phyloP scores from a whole-genome alignment of 2,797 vertebrate species.

The Scolopax rusticola region DNA sequence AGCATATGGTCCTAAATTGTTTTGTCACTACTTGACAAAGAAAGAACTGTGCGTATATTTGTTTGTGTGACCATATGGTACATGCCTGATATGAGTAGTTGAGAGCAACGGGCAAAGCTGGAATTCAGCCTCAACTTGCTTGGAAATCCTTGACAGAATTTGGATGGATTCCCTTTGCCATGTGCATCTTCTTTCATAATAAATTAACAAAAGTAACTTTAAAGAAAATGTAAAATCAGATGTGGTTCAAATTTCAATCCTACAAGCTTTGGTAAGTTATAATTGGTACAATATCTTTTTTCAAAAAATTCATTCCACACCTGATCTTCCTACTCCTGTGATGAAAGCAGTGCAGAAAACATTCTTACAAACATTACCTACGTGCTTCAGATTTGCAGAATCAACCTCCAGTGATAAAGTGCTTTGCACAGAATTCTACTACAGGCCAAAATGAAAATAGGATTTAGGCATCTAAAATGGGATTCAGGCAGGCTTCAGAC shows the following conservation, averaged over 20 bases:
- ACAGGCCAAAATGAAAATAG: not conserved
- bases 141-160: not conserved
- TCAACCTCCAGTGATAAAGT: not conserved
- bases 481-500: not conserved
- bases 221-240: not conserved
- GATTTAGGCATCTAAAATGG: not conserved
- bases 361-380: not conserved
- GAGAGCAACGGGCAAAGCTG: not conserved
- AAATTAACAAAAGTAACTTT: not conserved
- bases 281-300: not conserved
- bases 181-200: not conserved
- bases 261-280: not conserved
- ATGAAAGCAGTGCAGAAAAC: not conserved
- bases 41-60: constrained; percentile 54
- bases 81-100: not conserved
- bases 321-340: not conserved
- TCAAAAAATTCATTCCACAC: not conserved
- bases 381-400: not conserved
- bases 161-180: not conserved
- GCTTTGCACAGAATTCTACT: not conserved
- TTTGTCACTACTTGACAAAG: constrained; percentile 34
- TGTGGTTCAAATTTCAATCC: not conserved
- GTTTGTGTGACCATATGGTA: constrained; percentile 62
- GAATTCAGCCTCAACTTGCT: not conserved
- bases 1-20: constrained; percentile 58